These are phyloP conservation scores for Caenorhabditis virilis DNA, from an alignment of 2,888 invertebrate species.

Conservation along the genomic window DNA sequence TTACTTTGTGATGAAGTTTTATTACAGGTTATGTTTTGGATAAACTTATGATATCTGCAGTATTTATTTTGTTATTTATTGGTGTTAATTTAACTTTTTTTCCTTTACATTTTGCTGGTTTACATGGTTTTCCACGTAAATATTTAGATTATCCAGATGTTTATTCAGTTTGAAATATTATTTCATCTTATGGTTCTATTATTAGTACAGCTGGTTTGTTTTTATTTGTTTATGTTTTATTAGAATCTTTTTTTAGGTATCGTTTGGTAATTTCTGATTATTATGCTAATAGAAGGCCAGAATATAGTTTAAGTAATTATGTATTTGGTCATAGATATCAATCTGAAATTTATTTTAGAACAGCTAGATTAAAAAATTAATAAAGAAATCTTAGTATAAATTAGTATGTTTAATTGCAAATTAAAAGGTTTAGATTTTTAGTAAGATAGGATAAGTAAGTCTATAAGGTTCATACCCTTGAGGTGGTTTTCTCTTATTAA, in stretches of 20 bases:
- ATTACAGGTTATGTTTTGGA: constrained; percentile 76
- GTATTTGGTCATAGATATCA: constrained; percentile 58
- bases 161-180: constrained; percentile 76
- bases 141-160: constrained; percentile 79
- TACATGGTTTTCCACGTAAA: constrained; percentile 79
- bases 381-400: constrained; percentile 44
- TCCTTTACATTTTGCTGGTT: constrained; percentile 80
- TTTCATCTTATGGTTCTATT: constrained; percentile 77
- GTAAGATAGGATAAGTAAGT: constrained; percentile 58
- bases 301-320: constrained; percentile 46
- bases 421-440: constrained; percentile 51
- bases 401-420: constrained; percentile 57
- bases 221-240: constrained; percentile 75
- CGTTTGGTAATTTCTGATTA: constrained; percentile 51
- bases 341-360: constrained; percentile 52
- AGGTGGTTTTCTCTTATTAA: constrained; percentile 55
- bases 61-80: constrained; percentile 78
- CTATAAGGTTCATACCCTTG: constrained; percentile 55
- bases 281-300: constrained; percentile 52
- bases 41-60: constrained; percentile 75
- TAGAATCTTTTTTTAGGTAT: constrained; percentile 71
- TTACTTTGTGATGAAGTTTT: constrained; percentile 78
- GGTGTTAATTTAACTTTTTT: constrained; percentile 82
- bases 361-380: constrained; percentile 42
- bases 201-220: constrained; percentile 75